Conservation (phyloP, 2,888 invertebrate species). For the Pandemis heparana region DNA sequence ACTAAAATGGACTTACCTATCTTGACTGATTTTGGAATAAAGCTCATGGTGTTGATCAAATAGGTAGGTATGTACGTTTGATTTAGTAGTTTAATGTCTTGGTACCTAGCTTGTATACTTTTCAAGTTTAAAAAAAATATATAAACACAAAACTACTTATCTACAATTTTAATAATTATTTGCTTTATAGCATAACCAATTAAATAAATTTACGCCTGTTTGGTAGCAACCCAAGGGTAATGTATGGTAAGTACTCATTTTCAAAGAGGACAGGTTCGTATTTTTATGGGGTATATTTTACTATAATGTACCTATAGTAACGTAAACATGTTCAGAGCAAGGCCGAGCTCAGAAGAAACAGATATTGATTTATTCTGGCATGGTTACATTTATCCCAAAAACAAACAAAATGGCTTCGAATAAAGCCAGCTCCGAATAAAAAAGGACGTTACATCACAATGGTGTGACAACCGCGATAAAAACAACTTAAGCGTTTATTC, state of each 20-base stretch:
- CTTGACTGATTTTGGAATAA: background rate
- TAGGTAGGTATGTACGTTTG: background rate
- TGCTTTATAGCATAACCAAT: too few species aligned
- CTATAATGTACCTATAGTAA: background rate
- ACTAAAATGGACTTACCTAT: background rate
- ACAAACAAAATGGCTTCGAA: constrained; percentile 1
- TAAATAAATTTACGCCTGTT: too few species aligned
- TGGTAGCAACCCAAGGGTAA: too few species aligned
- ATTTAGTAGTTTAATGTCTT: background rate
- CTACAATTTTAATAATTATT: too few species aligned
- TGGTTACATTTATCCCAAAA: background rate
- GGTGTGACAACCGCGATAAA: constrained; percentile 10
- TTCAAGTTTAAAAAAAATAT: too few species aligned
- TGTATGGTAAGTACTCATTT: too few species aligned
- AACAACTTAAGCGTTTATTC: constrained; percentile 8
- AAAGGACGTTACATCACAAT: constrained; percentile 9
- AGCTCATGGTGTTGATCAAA: background rate
- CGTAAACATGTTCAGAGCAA: background rate
- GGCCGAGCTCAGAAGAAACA: background rate
- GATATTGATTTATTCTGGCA: background rate
- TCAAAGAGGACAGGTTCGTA: too few species aligned
- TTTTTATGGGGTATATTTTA: background rate
- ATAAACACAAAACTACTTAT: too few species aligned
- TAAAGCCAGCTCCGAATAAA: constrained; percentile 14
- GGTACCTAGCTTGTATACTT: too few species aligned